Base-by-base conservation (phyloP, 1,140 invertebrate species). In the Bursaphelenchus mucronatus region DNA sequence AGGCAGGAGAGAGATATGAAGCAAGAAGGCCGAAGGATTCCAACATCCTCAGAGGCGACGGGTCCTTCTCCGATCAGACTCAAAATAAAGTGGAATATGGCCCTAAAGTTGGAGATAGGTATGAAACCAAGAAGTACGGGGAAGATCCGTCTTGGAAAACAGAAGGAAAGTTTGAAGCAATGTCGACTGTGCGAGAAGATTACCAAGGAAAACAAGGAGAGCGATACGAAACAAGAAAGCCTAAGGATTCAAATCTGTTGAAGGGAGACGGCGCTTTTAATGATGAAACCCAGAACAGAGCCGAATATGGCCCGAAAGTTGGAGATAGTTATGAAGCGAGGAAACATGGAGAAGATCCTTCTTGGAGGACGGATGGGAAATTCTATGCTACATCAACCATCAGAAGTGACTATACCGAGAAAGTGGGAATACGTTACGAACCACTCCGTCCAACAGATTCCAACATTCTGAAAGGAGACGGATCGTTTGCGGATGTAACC, bases 401-500 rank as follows among this genome's bases (percentile, higher is more conserved):
- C 44, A 46, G 62, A 21, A 58, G 21, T 15, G 68, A 69, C n/a
- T 69, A 65, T 41, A 30, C 67, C 2, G 17, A 8, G 9, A 71
- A 71, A 47, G 40, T 52, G n/a, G 71, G 69, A 2, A 47, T 71
- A 51, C 59, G 69, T 13, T 39, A 64, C 21, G 69, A 65, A 63
- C 10, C 64, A 13, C 21, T 9, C 13, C 30, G 50, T 40, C 69
- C 70, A 6, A 62, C 63, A 47, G 70, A 72, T 51, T 72, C 70
- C 3, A 51, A 68, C 50, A 46, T 72, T n/a, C 46, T 72, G 19
- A 71, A 65, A 43, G 67, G 71, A 43, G 72, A 75, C 45, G 71
- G 62, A 39, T 41, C 45, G 40, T 73, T 74, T 54, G 56, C 44
- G 3, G 50, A 17, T 9, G 67, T 69, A 50, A 74, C 62, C 11